phyloP scores from a whole-genome alignment of 2,113 vertebrate species.

The Ameiurus melas region DNA sequence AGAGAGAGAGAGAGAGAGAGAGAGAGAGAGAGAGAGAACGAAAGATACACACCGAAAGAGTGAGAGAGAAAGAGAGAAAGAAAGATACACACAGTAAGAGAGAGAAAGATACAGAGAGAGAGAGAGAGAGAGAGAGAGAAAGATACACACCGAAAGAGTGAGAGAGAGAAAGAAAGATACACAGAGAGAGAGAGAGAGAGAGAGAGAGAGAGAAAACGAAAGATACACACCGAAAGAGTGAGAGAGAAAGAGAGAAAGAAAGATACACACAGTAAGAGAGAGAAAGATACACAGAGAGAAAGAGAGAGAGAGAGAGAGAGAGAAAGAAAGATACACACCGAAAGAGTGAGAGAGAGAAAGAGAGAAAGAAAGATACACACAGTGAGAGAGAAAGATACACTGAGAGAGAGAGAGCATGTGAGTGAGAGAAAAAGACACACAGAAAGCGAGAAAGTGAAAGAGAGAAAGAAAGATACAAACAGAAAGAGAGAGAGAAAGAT shows the following conservation, averaged over 20 bases:
- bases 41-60: too few species aligned
- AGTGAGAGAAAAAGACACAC: not conserved
- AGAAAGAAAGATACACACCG: not conserved
- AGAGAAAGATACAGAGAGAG: too few species aligned
- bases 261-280: too few species aligned
- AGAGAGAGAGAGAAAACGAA: not conserved
- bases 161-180: too few species aligned
- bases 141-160: too few species aligned
- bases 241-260: not conserved
- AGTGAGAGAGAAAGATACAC: conserved; percentile 19
- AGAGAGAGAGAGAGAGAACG: too few species aligned
- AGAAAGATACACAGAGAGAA: not conserved
- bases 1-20: accelerated
- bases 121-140: too few species aligned
- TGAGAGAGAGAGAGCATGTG: not conserved
- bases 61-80: too few species aligned
- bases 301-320: not conserved
- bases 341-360: not conserved
- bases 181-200: not conserved
- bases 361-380: not conserved
- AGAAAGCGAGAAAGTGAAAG: not conserved
- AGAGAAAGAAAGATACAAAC: not conserved
- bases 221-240: too few species aligned
- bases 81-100: too few species aligned
- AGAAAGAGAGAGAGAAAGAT: not conserved